A percentile compares a stretch with the other conserved stretches of the same genome.
Conservation (phyloP, 2,888 invertebrate species). For the Phragmatobia fuliginosa region DNA sequence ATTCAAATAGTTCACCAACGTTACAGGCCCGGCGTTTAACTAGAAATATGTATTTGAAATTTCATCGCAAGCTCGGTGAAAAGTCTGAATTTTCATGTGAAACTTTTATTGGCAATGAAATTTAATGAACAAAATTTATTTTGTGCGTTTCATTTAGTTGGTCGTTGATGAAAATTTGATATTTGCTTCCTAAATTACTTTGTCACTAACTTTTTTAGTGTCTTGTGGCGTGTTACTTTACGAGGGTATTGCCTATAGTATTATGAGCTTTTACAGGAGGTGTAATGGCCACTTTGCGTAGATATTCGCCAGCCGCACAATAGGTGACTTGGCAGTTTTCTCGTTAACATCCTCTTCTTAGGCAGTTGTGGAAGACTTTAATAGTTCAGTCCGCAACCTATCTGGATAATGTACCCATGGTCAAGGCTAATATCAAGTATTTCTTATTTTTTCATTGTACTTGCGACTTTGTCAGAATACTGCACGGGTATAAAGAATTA, state of each 20-base stretch:
- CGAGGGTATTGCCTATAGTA: slow-evolving; percentile 4
- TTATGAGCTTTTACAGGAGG: slow-evolving; percentile 5
- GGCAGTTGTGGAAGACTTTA: neutral
- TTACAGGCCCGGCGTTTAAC: slow-evolving; percentile 53
- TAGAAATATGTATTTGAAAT: slow-evolving; percentile 73
- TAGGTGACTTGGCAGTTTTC: neutral
- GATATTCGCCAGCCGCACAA: neutral
- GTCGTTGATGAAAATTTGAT: slow-evolving; percentile 12
- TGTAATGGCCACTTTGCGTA: neutral
- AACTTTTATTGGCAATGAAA: slow-evolving; percentile 60
- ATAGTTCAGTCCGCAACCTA: neutral
- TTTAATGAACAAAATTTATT: slow-evolving; percentile 61
- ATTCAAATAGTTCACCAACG: slow-evolving; percentile 68
- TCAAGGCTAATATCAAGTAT: neutral
- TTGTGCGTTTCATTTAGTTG: slow-evolving; percentile 24
- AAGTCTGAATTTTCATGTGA: slow-evolving; percentile 54
- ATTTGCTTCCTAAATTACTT: slow-evolving; percentile 14
- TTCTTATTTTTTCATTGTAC: too few relatives aligned
- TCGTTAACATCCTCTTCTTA: neutral
- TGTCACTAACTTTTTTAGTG: slow-evolving; percentile 10
- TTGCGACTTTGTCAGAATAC: too few relatives aligned
- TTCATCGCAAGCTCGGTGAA: slow-evolving; percentile 52
- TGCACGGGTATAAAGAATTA: too few relatives aligned
- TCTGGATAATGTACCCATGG: neutral
- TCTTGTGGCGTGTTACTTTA: slow-evolving; percentile 6